Conservation (phyloP, 35 echinoderm and acorn worm genomes). For the Lytechinus pictus region DNA sequence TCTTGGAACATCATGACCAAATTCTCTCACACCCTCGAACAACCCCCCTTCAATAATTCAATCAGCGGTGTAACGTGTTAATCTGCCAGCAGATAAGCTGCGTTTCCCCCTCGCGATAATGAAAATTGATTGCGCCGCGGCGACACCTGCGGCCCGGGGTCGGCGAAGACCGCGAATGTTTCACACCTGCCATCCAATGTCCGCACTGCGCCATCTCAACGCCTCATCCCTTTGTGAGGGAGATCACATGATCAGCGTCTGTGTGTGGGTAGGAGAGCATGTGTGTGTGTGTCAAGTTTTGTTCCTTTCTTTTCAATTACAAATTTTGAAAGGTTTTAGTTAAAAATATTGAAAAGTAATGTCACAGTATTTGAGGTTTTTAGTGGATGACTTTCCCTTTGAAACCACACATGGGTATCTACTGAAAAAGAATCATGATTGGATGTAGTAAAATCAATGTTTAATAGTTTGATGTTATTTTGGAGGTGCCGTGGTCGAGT, state of each 20-base stretch:
- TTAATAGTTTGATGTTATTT: too few relatives aligned
- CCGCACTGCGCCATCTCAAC: background rate
- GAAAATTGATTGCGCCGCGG: slow-evolving; percentile 25
- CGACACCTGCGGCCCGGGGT: slow-evolving; percentile 5
- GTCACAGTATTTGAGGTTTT: too few relatives aligned
- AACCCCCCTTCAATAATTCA: background rate
- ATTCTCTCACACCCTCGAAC: background rate
- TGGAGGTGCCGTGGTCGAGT: too few relatives aligned
- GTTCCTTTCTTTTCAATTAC: background rate
- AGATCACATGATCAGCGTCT: background rate
- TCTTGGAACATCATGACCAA: background rate
- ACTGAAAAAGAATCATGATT: background rate
- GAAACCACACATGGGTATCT: too few relatives aligned
- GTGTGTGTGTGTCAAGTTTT: background rate
- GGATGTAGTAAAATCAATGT: background rate
- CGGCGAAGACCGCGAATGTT: background rate
- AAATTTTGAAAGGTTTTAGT: background rate
- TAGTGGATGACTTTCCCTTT: too few relatives aligned
- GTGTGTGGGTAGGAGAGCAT: too few relatives aligned
- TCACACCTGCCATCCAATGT: background rate
- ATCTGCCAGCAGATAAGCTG: slow-evolving; percentile 1
- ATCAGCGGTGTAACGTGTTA: background rate
- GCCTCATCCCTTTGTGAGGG: background rate
- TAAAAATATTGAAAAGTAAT: too few relatives aligned
- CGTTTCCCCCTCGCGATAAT: slow-evolving; percentile 15